Evolutionary conservation across 2,113 vertebrate species (phyloP), one percentile per base, ranked within the genome.

Genomic region (Marcusenius ussheri): DNA sequence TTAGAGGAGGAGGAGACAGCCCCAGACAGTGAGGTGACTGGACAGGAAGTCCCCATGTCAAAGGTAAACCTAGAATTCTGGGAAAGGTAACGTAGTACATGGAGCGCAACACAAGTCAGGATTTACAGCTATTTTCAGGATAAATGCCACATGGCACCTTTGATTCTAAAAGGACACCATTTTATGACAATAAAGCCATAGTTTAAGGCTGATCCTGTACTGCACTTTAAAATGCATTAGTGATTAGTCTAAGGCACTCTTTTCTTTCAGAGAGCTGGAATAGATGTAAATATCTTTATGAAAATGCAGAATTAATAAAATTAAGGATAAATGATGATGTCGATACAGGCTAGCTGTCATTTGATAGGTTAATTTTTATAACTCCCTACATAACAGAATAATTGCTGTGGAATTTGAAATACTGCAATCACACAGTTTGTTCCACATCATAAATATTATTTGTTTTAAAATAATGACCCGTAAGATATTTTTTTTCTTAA

Each of bases 21-120:
- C 42, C 93, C 94, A 91, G 95, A 95, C 66, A 95, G 93, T 95
- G 95, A 96, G 93, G 92, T 95, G 93, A 91, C 88, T 93, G 95
- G 93, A 94, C 92, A 95, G 90, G 95, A 96, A 91, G 92, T 92
- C 88, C 89, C 88, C 90, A 83, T 91, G 62, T 90, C 70, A 53
- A 93, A 95, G 95, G 96, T 96, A 95, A 96, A 90, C 58, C 24
- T 47, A 31, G 47, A 77, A 49, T 85, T 39, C 24, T 24, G 35
- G 46, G 17, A 80, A 5, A 45, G 87, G 50, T 27, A 53, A 50
- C 27, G 6, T 31, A 51, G 85, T 47, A 45, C 5, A 70, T n/a
- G 45, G 42, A 42, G 83, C 24, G 0, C 45, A 10, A 47, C 45
- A 10, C 83, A 84, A 45, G 39, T 31, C 74, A 80, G 0, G 27